A percentile compares a stretch with the other conserved stretches of the same genome.
Conservation (phyloP, 2,797 vertebrate genomes). For the Champsocephalus gunnari region DNA sequence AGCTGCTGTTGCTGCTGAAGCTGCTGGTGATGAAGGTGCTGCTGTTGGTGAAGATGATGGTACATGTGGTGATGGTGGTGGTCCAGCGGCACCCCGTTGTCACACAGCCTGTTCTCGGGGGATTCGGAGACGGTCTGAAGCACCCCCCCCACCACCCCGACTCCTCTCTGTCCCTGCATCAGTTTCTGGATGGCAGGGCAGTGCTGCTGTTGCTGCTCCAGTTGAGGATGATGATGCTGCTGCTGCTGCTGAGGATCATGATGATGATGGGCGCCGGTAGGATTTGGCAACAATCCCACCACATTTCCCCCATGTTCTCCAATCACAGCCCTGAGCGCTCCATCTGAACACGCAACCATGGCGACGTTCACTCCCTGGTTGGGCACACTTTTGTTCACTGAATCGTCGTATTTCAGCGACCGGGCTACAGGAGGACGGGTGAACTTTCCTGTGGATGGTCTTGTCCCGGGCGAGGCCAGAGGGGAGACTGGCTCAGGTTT, state of each 20-base stretch:
- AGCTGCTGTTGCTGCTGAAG: slow-evolving; percentile 39
- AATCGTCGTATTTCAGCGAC: slow-evolving; percentile 89
- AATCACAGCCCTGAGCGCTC: slow-evolving; percentile 8
- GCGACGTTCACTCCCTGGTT: slow-evolving; percentile 2
- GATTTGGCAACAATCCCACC: slow-evolving; percentile 27
- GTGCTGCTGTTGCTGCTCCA: slow-evolving; percentile 77
- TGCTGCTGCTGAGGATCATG: slow-evolving; percentile 59
- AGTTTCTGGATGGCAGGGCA: slow-evolving; percentile 96
- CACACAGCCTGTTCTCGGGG: slow-evolving; percentile 86
- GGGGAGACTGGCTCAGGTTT: slow-evolving; percentile 56
- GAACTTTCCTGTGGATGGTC: slow-evolving; percentile 38
- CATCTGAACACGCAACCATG: slow-evolving; percentile 3
- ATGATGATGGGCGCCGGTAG: not conserved
- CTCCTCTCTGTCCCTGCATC: slow-evolving; percentile 82
- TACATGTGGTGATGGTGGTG: slow-evolving; percentile 63
- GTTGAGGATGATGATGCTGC: slow-evolving; percentile 61
- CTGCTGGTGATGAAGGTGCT: slow-evolving; percentile 41
- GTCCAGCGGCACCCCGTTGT: slow-evolving; percentile 77
- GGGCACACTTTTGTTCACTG: slow-evolving; percentile 45
- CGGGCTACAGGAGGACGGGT: slow-evolving; percentile 83
- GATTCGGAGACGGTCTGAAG: slow-evolving; percentile 89
- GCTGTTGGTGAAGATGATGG: slow-evolving; percentile 58
- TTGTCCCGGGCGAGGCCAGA: not conserved
- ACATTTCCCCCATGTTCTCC: slow-evolving; percentile 26
- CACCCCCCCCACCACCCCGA: slow-evolving; percentile 76